Evolutionary conservation across 1,140 invertebrate genomes (phyloP), one percentile per base, ranked within the genome.

Genomic region (Diorhabda elongata): DNA sequence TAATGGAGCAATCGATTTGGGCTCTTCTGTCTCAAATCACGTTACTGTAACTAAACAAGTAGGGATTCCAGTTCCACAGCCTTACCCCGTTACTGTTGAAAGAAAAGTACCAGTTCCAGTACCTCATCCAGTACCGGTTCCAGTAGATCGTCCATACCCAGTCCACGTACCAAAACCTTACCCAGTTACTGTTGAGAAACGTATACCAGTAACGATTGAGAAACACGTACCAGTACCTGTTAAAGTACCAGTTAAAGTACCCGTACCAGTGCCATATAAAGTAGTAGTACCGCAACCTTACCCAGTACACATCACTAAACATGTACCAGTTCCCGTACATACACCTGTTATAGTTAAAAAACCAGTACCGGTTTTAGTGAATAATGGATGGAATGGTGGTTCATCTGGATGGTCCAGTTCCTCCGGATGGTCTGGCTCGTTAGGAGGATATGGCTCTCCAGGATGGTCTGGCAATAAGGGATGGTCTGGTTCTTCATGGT

Each of bases 81-180:
- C 75, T 2, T 74, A 74, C 47, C 72, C 76, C 62, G 75, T 77
- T 3, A 67, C 74, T 41, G 70, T 77, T 5, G 67, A 73, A 26
- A 69, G 72, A 42, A 65, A 69, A 7, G 68, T 78, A 26, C 72
- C 74, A 61, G 75, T 78, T 41, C 74, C 72, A 42, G 77, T 80
- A 11, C 72, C 75, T 42, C 74, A 76, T 61, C 73, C 79, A 57
- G 74, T 77, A 3, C 71, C 78, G 47, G 76, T 77, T 8, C 74
- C 76, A 57, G 79, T 80, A 11, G 77, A 78, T 60, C 74, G 75
- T 61, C 75, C 77, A 4, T 75, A 76, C 63, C 82, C 83, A 42
- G 81, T 84, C 2, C 82, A 83, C 64, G 76, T 86, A 6, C 74
- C 79, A 0, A 83, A 83, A 74, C 85, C 85, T 3, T 85, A 84